Evolutionary conservation across 37 sponge, comb jelly and placozoan genomes (phyloP), one percentile per base, ranked within the genome.

Genomic region (Dysidea cf. avara): DNA sequence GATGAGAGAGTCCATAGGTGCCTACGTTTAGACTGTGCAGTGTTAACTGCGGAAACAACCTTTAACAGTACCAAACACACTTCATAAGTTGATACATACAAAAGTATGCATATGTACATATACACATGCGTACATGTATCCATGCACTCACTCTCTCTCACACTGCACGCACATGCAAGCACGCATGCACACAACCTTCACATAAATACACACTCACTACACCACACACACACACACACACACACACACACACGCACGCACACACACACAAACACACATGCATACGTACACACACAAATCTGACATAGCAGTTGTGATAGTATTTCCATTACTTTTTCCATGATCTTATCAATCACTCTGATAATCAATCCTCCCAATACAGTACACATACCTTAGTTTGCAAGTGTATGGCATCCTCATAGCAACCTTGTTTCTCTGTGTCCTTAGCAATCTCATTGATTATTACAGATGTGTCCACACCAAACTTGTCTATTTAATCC

Each of bases 401-500:
- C 29, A 98, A 71, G 34, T 76, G 69, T 5, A 95, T 82, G 30
- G 99, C 89, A 53, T 98, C 99, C 50, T 91, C 84, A 48, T 74
- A 83, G 43, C 89, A 79, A 13, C 99, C 99, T 38, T 83, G 67
- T 56, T 49, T 62, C 60, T 98, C 99, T 1, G 99, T 75, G 29
- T 72, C 78, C 2, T 43, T 67, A 0, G 99, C 99, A 9, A 98
- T 92, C 26, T 69, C 75, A 4, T 54, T 34, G 33, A 92, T 89
- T 54, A 98, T 81, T 36, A 76, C 80, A 2, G 81, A 66, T 36
- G 81, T 81, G 67, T 92, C 91, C 30, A 57, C 71, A 60, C 78
- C 69, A 69, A 94, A 98, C 72, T 90, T 92, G 69, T 88, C 88
- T 17, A 98, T 77, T 39, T 73, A 77, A 1, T 93, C 96, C 2